Conservation (phyloP, 2,797 vertebrate genomes). For the Malurus leucopterus region DNA sequence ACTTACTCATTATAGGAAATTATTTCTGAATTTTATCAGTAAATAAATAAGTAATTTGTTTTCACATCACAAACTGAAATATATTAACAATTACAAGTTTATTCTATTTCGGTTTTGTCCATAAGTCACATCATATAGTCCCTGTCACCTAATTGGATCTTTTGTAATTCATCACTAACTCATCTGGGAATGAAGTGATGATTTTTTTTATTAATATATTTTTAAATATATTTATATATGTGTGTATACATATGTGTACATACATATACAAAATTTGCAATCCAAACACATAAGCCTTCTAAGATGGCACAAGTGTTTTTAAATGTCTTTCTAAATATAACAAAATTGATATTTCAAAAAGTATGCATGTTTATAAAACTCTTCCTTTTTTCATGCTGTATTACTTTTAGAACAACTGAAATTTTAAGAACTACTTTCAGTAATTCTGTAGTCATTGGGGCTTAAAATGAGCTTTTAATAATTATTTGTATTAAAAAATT, state of each 20-base stretch:
- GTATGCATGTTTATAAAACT: background rate
- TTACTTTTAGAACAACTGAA: background rate
- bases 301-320: background rate
- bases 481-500: background rate
- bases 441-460: background rate
- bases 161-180: background rate
- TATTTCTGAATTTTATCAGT: background rate
- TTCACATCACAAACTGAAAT: background rate
- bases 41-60: background rate
- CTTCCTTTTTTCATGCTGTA: background rate
- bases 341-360: background rate
- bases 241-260: too few species aligned
- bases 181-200: background rate
- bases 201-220: too few species aligned
- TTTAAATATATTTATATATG: background rate
- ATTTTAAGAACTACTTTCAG: background rate
- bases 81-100: background rate
- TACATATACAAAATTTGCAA: background rate
- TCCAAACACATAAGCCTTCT: background rate
- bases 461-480: background rate
- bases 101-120: background rate
- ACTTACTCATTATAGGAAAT: background rate
- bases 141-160: background rate
- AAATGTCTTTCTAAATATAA: background rate
- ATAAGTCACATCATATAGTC: background rate